Evolutionary conservation across 92 coral and sea anemone genomes (phyloP), one percentile per base, ranked within the genome.

Genomic region (Zoanthus sociatus): DNA sequence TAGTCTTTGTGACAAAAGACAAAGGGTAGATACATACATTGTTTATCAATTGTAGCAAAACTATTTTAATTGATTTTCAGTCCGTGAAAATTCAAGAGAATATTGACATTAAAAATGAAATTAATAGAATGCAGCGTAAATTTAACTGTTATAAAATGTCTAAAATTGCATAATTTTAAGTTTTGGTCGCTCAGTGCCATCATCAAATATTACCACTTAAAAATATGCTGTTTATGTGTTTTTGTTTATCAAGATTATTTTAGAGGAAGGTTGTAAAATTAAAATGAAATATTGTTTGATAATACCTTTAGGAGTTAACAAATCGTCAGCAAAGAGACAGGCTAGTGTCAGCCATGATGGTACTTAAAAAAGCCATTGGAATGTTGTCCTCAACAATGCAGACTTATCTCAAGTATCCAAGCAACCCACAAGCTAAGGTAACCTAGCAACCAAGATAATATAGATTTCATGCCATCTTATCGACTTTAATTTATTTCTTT

Each of bases 1-100:
- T 21, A 92, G 94, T 66, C 91, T 97, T 31, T 97, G 99, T 84
- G 95, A 97, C 93, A 97, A 97, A 66, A 88, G 99, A 63, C 96
- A 93, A 86, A 89, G 95, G 86, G 99, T 95, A 90, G 18, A 13
- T 18, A n/a, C 2, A 11, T 17, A 68, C 18, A 67, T 18, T 16
- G 31, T 21, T 26, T 17, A 13, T 73, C 11, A 8, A 15, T 33
- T 3, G 51, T 73, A 7, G 55, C 42, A 37, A 37, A 37, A 37
- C 4, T 37, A 37, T 4, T 33, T 37, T 37, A 37, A 37, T 37
- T 37, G 2, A 37, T 37, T 2, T 37, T 37, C 42, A 37, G 4
- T 37, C 42, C 1, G 4, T 2, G 42, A 37, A 37, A 37, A 4
- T 2, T 37, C 4, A 37, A 37, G 4, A 37, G 42, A 37, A 37